A percentile compares a stretch with the other conserved stretches of the same genome.
Evolutionary conservation across 2,797 vertebrate species (phyloP).

Genomic region (Hirundo rustica): DNA sequence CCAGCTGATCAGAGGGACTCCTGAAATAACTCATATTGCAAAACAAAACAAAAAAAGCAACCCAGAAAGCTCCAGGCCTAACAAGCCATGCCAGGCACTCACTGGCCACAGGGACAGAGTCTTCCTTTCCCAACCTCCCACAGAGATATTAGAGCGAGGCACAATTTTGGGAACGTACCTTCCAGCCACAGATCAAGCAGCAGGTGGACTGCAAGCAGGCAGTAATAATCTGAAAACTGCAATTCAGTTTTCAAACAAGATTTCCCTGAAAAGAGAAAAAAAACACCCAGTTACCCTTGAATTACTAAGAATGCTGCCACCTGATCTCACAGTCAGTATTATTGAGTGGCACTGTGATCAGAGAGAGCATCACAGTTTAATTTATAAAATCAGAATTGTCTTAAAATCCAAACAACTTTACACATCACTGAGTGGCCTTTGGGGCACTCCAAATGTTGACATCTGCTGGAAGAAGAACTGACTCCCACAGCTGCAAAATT

Average conservation of each 20-base stretch:
- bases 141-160: background rate
- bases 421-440: background rate
- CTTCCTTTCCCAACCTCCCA: background rate
- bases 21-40: background rate
- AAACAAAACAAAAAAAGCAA: background rate
- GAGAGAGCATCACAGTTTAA: background rate
- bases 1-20: background rate
- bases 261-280: slow-evolving; percentile 75
- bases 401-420: background rate
- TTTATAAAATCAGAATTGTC: background rate
- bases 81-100: background rate
- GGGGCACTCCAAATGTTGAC: background rate
- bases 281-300: background rate
- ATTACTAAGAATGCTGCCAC: background rate
- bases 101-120: background rate
- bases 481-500: background rate
- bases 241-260: slow-evolving; percentile 94
- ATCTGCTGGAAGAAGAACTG: background rate
- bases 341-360: background rate
- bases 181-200: slow-evolving; percentile 91
- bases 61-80: background rate
- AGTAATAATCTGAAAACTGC: slow-evolving; percentile 97
- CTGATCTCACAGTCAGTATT: background rate
- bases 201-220: slow-evolving; percentile 93
- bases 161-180: slow-evolving; percentile 68